These are phyloP conservation scores for Nesometra sesokonis DNA, from an alignment of 35 echinoderm and acorn worm genomes.

Conservation along the genomic window DNA sequence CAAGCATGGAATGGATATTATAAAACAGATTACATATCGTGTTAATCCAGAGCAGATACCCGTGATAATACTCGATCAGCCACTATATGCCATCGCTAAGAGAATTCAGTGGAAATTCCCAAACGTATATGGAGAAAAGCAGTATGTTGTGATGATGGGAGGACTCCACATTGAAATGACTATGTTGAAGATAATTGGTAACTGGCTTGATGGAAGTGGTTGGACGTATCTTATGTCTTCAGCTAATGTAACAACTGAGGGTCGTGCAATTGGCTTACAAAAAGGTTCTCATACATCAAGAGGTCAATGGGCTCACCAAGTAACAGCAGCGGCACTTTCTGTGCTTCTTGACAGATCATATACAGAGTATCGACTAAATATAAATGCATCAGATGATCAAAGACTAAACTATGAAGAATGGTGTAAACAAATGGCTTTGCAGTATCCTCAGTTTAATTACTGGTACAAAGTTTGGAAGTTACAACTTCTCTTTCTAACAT, in stretches of 20 bases:
- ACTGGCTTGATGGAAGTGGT: constrained; percentile 11
- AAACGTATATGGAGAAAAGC: constrained; percentile 18
- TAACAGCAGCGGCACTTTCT: constrained; percentile 4
- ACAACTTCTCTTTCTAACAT: too few relatives aligned
- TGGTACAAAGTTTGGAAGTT: too few relatives aligned
- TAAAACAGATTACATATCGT: constrained; percentile 21
- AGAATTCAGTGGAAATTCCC: constrained; percentile 26
- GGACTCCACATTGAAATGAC: constrained; percentile 31
- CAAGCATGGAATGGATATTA: constrained; percentile 39
- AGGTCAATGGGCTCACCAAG: constrained; percentile 8
- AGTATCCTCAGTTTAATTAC: too few relatives aligned
- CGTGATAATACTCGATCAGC: constrained; percentile 33
- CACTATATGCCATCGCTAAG: constrained; percentile 1
- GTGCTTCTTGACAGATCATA: constrained; percentile 5
- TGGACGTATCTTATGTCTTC: neutral
- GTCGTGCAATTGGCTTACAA: too few relatives aligned
- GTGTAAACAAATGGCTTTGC: too few relatives aligned
- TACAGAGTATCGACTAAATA: neutral
- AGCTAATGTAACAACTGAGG: too few relatives aligned
- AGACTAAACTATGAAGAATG: too few relatives aligned
- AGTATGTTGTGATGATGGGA: constrained; percentile 29
- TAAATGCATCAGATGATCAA: too few relatives aligned
- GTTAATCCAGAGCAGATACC: constrained; percentile 39
- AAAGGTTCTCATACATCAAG: too few relatives aligned
- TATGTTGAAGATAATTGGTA: neutral